Evolutionary conservation across 2,888 invertebrate genomes (phyloP).

Genomic region (Polymixis flavicincta): DNA sequence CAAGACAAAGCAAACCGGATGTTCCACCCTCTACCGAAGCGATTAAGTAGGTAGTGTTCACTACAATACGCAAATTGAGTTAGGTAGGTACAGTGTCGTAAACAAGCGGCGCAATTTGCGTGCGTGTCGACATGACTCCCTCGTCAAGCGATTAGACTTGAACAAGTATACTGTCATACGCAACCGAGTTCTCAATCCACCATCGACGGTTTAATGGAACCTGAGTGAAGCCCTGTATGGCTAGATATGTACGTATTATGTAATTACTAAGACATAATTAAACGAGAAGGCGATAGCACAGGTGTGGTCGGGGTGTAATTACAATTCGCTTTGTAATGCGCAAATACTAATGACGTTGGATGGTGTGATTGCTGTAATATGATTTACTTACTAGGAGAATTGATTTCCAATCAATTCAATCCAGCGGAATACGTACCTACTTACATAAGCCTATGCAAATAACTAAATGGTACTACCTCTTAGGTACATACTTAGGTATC

Average conservation of each 20-base stretch:
- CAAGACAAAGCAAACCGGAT: slow-evolving; percentile 39
- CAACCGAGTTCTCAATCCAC: slow-evolving; percentile 72
- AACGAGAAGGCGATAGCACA: slow-evolving; percentile 50
- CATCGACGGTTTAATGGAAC: slow-evolving; percentile 72
- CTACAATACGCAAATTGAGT: slow-evolving; percentile 77
- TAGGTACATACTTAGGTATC: background rate
- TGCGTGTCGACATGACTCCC: slow-evolving; percentile 73
- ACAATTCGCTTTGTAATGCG: slow-evolving; percentile 70
- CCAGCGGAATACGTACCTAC: background rate
- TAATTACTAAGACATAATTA: slow-evolving; percentile 66
- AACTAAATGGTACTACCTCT: background rate
- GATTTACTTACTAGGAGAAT: slow-evolving; percentile 56
- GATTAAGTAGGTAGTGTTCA: slow-evolving; percentile 69
- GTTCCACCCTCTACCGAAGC: slow-evolving; percentile 54
- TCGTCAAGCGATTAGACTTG: slow-evolving; percentile 77
- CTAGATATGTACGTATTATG: slow-evolving; percentile 13
- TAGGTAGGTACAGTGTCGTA: slow-evolving; percentile 74
- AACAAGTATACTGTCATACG: slow-evolving; percentile 76
- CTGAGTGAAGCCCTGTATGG: slow-evolving; percentile 64
- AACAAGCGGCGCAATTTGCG: slow-evolving; percentile 81
- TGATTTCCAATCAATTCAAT: slow-evolving; percentile 57
- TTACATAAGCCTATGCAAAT: background rate
- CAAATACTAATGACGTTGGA: slow-evolving; percentile 75
- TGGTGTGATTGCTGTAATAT: slow-evolving; percentile 68
- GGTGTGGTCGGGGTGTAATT: slow-evolving; percentile 60